Evolutionary conservation across 2,888 invertebrate species (phyloP).

Genomic region (Melinaea menophilus): DNA sequence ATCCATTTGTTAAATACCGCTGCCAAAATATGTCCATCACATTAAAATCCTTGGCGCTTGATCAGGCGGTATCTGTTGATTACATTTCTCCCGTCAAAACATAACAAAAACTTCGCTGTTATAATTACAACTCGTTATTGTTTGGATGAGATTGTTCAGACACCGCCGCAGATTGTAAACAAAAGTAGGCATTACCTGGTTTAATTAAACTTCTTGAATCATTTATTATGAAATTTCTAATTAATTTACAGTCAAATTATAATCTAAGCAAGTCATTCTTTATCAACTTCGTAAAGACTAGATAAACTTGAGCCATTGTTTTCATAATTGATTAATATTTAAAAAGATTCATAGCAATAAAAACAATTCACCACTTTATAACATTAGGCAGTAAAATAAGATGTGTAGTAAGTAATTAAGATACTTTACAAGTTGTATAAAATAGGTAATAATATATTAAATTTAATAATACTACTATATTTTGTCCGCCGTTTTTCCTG

Average conservation of each 20-base stretch:
- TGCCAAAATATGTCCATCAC: constrained; percentile 54
- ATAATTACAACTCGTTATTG: constrained; percentile 38
- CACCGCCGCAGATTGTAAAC: constrained; percentile 34
- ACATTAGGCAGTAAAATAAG: too few relatives aligned
- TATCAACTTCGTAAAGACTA: constrained; percentile 27
- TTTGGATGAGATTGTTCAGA: constrained; percentile 35
- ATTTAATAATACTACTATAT: too few relatives aligned
- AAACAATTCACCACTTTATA: too few relatives aligned
- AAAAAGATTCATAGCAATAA: neutral
- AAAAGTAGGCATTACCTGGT: constrained; percentile 34
- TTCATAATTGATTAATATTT: neutral
- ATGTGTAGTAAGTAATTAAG: too few relatives aligned
- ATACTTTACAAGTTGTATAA: too few relatives aligned
- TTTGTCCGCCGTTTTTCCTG: too few relatives aligned
- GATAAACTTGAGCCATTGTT: constrained; percentile 5
- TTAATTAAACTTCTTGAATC: constrained; percentile 39
- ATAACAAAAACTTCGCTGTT: constrained; percentile 37
- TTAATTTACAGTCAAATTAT: constrained; percentile 37
- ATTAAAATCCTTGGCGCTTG: constrained; percentile 47
- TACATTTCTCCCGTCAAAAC: constrained; percentile 56
- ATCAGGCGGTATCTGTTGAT: constrained; percentile 48
- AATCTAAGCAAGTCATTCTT: constrained; percentile 36
- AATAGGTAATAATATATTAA: too few relatives aligned
- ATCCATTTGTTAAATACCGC: constrained; percentile 52
- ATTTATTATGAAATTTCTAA: constrained; percentile 38